phyloP scores from a whole-genome alignment of 53 echinoderm and acorn worm species.

The Holothuria scabra region DNA sequence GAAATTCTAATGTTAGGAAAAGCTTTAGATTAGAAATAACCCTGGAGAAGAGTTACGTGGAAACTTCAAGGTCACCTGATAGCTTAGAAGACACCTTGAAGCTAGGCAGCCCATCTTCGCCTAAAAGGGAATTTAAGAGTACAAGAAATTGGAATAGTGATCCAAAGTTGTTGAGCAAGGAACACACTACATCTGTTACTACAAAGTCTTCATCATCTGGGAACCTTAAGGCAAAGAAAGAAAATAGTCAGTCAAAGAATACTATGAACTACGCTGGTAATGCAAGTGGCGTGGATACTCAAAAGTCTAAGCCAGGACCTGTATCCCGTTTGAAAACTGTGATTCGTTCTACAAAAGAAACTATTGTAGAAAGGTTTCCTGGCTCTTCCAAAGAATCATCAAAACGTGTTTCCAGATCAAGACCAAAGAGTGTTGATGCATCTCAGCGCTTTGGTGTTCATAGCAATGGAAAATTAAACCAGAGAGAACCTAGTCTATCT shows the following conservation, averaged over 20 bases:
- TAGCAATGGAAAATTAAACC: constrained; percentile 23
- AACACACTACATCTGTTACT: not conserved
- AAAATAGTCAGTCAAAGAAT: constrained; percentile 1
- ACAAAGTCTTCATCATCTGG: constrained; percentile 40
- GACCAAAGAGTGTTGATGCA: constrained; percentile 39
- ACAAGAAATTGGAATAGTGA: constrained; percentile 20
- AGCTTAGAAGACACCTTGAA: constrained; percentile 15
- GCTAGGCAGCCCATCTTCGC: constrained; percentile 16
- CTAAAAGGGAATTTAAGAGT: constrained; percentile 30
- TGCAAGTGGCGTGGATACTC: constrained; percentile 21
- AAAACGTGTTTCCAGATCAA: constrained; percentile 2
- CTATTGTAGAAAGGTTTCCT: constrained; percentile 33
- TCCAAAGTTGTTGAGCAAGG: constrained; percentile 29
- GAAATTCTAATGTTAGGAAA: constrained; percentile 46
- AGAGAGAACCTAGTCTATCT: constrained; percentile 23
- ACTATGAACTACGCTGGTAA: constrained; percentile 28
- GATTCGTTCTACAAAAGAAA: constrained; percentile 41
- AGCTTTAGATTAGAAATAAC: constrained; percentile 52
- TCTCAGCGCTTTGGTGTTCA: constrained; percentile 41
- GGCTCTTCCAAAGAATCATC: constrained; percentile 24
- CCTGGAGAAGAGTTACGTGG: constrained; percentile 44
- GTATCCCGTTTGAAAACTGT: constrained; percentile 34
- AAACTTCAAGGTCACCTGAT: constrained; percentile 27
- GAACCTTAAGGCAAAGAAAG: not conserved
- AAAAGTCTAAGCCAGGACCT: constrained; percentile 41